A percentile compares a stretch with the other conserved stretches of the same genome.
Conservation (phyloP, 2,113 vertebrate species). For the Melozone crissalis region DNA sequence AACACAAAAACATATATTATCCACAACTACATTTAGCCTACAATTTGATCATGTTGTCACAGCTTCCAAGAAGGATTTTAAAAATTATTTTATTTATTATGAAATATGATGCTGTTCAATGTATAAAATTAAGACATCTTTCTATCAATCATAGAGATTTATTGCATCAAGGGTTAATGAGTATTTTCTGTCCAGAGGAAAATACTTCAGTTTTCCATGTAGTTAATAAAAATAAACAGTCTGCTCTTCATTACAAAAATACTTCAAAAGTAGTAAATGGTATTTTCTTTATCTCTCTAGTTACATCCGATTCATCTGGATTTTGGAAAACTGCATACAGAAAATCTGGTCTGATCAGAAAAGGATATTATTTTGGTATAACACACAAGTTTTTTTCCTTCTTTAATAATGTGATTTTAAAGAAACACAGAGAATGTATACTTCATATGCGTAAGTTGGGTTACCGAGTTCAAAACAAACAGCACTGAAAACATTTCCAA, state of each 20-base stretch:
- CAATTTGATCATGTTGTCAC: neutral
- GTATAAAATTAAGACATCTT: neutral
- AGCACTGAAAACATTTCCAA: neutral
- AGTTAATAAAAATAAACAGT: neutral
- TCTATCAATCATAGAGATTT: neutral
- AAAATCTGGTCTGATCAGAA: constrained; percentile 2
- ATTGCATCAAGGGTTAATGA: neutral
- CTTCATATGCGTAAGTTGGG: neutral
- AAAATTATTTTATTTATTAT: neutral
- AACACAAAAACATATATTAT: neutral
- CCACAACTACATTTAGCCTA: neutral
- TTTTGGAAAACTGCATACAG: neutral
- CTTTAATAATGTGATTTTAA: neutral
- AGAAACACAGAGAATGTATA: neutral
- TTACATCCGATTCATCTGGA: neutral
- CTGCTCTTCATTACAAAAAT: constrained; percentile 9
- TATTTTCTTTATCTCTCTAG: neutral
- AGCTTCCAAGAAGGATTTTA: neutral
- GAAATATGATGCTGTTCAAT: neutral
- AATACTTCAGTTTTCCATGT: neutral
- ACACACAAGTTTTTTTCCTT: neutral
- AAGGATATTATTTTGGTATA: neutral
- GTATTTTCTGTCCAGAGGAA: neutral
- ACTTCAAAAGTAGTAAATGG: constrained; percentile 27
- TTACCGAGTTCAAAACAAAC: neutral